Evolutionary conservation across 2,797 vertebrate species (phyloP), one percentile per base, ranked within the genome.

Genomic region (Smutsia gigantea): DNA sequence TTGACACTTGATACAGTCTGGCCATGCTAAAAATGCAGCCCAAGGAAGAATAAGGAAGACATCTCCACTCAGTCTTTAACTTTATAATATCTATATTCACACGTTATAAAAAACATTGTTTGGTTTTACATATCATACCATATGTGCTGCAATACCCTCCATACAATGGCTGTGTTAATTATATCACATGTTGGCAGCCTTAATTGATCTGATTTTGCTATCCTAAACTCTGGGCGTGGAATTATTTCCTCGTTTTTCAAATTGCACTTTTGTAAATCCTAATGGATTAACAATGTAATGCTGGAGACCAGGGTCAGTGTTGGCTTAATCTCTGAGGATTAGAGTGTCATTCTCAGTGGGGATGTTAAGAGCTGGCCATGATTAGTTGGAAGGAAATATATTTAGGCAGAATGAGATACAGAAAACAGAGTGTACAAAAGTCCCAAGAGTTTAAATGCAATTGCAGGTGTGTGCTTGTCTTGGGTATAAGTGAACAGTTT

Each of bases 81-180:
- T 97, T 93, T 74, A 85, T 66, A 90, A 71, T 97, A 88, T 95
- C 96, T 96, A 61, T 53, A 87, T 90, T 97, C 92, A 86, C 66
- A 88, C 63, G 15, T 71, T 94, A 78, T 96, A 94, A 95, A 96
- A 98, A 96, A 95, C 87, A 90, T 96, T 97, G 96, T 97, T 97
- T 94, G 82, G 49, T 97, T 97, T 98, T 97, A 82, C 61, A 87
- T 93, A 88, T 96, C 96, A 93, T 96, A 90, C 97, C 98, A 97
- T 97, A 97, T 97, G 97, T 96, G 94, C 97, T 97, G 96, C 59
- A 93, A 97, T 90, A 94, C 87, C 89, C 87, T 88, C 72, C 93
- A 96, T 95, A 97, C 95, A 98, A 95, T 97, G 95, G 95, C 87
- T 97, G 91, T 97, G 96, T 98, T 97, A 97, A 98, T 97, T 97